phyloP scores from a whole-genome alignment of 2,888 invertebrate species.

The Volucella inflata region DNA sequence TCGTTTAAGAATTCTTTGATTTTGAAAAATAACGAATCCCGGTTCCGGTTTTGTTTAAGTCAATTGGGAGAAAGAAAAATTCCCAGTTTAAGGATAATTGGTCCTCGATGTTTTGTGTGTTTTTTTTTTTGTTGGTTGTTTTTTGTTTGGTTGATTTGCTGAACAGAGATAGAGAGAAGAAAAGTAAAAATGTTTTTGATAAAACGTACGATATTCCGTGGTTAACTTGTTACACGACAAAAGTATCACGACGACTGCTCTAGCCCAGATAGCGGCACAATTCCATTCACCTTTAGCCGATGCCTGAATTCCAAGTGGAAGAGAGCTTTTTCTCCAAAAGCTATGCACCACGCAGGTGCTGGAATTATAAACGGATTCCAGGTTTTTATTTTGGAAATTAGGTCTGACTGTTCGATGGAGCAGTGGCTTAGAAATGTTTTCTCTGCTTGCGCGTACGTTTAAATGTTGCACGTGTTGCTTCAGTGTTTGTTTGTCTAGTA shows the following conservation, averaged over 20 bases:
- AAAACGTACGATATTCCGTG: conserved; percentile 56
- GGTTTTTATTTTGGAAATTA: not conserved
- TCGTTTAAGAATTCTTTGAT: not conserved
- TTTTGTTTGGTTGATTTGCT: not conserved
- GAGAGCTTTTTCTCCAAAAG: conserved; percentile 56
- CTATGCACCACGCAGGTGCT: conserved; percentile 32
- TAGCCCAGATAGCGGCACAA: conserved; percentile 73
- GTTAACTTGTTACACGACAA: conserved; percentile 73
- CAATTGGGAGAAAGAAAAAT: not conserved
- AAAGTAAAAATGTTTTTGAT: conserved; percentile 24
- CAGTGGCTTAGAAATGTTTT: not conserved
- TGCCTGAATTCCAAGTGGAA: conserved; percentile 60
- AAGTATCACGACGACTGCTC: conserved; percentile 74
- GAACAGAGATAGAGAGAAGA: not conserved
- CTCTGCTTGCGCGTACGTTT: not conserved
- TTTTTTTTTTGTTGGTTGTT: not conserved
- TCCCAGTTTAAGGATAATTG: not conserved
- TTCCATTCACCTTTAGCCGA: conserved; percentile 71
- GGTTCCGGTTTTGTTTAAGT: not conserved
- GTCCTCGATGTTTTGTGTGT: not conserved
- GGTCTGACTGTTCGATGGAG: not conserved
- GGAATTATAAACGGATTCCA: conserved; percentile 37
- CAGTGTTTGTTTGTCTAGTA: conserved; percentile 57
- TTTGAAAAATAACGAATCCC: not conserved
- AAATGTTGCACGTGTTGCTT: conserved; percentile 74